Percentiles rank a stretch among this genome's conserved stretches.
Evolutionary conservation across 2,888 invertebrate species (phyloP).

Genomic region (Mythimna lalbum): DNA sequence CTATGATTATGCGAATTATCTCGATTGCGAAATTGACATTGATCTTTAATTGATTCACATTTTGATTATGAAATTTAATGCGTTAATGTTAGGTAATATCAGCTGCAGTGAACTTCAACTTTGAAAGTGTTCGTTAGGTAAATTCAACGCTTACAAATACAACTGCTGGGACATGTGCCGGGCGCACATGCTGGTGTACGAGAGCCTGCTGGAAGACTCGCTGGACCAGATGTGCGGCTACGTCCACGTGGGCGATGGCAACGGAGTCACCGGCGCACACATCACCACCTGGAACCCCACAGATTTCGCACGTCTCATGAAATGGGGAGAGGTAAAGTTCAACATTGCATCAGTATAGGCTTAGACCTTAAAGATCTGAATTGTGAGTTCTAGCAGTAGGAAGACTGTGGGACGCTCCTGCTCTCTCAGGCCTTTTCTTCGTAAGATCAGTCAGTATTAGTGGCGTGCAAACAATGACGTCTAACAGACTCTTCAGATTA

Average conservation of each 20-base stretch:
- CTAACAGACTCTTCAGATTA: not conserved
- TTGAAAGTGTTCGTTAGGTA: conserved; percentile 81
- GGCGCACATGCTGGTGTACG: conserved; percentile 93
- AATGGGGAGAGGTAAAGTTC: conserved; percentile 93
- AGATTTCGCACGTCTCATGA: conserved; percentile 93
- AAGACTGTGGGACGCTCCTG: too few species aligned
- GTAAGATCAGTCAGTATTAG: not conserved
- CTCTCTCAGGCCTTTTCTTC: not conserved
- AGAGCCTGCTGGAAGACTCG: conserved; percentile 94
- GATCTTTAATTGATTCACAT: conserved; percentile 4
- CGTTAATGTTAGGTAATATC: not conserved
- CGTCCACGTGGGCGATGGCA: conserved; percentile 93
- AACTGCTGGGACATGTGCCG: conserved; percentile 93
- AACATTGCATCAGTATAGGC: not conserved
- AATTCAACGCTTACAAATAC: conserved; percentile 92
- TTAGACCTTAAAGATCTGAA: not conserved
- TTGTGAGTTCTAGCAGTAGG: not conserved
- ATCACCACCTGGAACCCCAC: conserved; percentile 94
- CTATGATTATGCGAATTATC: conserved; percentile 40
- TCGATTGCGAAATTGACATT: conserved; percentile 48
- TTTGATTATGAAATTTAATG: conserved; percentile 16
- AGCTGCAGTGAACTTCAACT: conserved; percentile 13
- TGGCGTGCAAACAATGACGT: not conserved
- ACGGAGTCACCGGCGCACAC: conserved; percentile 91
- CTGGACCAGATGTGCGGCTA: conserved; percentile 94